Evolutionary conservation across 2,888 invertebrate genomes (phyloP).

Genomic region (Oeneis ivallda): DNA sequence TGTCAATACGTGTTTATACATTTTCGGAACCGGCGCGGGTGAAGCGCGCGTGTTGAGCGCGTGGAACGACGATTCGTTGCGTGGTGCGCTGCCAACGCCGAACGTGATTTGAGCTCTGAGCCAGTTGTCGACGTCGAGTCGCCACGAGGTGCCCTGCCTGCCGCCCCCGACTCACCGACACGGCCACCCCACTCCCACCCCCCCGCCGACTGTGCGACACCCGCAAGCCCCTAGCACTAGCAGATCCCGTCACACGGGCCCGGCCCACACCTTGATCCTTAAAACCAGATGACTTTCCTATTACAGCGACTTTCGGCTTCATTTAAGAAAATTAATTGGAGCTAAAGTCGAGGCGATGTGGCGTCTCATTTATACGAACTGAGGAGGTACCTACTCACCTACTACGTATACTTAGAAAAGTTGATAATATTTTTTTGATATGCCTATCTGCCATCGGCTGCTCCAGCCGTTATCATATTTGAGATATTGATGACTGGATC

Average conservation of each 20-base stretch:
- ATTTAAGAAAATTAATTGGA: neutral
- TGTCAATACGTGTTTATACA: constrained; percentile 36
- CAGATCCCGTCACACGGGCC: constrained; percentile 36
- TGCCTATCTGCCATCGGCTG: too few relatives aligned
- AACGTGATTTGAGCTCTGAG: constrained; percentile 63
- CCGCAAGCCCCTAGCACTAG: constrained; percentile 25
- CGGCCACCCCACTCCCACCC: constrained; percentile 43
- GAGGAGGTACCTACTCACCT: too few relatives aligned
- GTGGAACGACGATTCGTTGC: constrained; percentile 51
- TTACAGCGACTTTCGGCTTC: constrained; percentile 12
- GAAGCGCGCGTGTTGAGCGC: constrained; percentile 40
- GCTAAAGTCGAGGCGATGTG: neutral
- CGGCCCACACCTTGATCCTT: constrained; percentile 25
- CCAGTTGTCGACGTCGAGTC: constrained; percentile 51
- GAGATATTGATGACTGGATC: too few relatives aligned
- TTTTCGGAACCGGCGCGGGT: constrained; percentile 42
- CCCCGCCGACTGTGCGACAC: constrained; percentile 35
- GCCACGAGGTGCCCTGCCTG: constrained; percentile 54
- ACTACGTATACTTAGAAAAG: too few relatives aligned
- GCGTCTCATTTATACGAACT: neutral
- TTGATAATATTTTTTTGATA: too few relatives aligned
- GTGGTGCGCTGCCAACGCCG: constrained; percentile 65
- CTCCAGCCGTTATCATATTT: too few relatives aligned
- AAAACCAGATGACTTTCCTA: constrained; percentile 31
- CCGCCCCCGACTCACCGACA: constrained; percentile 48